Percentiles rank a stretch among this genome's conserved stretches.
Evolutionary conservation across 2,797 vertebrate species (phyloP).

Genomic region (Heteromormyrus szaboi): DNA sequence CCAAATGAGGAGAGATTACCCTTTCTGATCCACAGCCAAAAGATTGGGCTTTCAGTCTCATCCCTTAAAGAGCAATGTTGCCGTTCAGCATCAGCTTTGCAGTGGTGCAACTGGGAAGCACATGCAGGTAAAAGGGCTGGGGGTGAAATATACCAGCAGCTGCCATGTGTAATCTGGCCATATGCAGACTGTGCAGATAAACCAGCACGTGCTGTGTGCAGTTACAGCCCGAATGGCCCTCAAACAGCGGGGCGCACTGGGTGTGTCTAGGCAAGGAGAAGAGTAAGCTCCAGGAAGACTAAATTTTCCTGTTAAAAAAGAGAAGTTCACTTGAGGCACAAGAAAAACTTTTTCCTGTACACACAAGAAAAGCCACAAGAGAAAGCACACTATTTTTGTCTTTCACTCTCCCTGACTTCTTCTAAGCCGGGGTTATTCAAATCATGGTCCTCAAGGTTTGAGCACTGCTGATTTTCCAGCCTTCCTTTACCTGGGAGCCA

Average conservation of each 20-base stretch:
- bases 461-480: not conserved
- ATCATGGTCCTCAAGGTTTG: not conserved
- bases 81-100: not conserved
- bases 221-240: not conserved
- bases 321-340: not conserved
- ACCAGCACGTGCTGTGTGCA: not conserved
- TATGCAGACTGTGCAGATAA: constrained; percentile 2
- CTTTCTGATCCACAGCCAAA: not conserved
- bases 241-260: not conserved
- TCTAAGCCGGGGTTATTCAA: not conserved
- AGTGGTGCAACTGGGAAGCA: not conserved
- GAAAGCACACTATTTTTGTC: not conserved
- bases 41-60: not conserved
- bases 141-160: not conserved
- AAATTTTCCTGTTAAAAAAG: not conserved
- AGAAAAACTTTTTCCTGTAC: not conserved
- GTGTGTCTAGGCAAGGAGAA: not conserved
- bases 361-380: not conserved
- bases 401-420: not conserved
- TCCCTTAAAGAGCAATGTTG: not conserved
- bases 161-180: not conserved
- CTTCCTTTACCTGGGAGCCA: not conserved
- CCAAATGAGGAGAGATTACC: constrained; percentile 9
- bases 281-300: not conserved
- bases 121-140: not conserved